These are phyloP conservation scores for Acleris literana DNA, from an alignment of 2,888 invertebrate species.

Conservation along the genomic window DNA sequence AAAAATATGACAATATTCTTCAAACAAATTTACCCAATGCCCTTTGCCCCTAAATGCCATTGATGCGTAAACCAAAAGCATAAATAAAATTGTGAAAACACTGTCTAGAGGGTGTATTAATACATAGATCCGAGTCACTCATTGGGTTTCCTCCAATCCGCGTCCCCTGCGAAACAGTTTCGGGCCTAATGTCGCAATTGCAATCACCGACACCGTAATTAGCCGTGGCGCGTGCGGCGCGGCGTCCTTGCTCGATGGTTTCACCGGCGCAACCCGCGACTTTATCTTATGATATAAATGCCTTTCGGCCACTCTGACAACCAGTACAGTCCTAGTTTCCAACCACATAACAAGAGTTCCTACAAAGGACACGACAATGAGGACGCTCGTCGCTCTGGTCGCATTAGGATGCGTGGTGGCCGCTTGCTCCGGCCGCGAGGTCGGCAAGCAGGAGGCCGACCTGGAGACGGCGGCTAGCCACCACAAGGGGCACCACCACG, in stretches of 20 bases:
- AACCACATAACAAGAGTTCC: constrained; percentile 62
- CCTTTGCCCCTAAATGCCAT: too few species aligned
- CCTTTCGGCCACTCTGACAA: constrained; percentile 58
- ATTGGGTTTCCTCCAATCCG: background rate
- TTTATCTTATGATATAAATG: constrained; percentile 75
- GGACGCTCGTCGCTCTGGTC: constrained; percentile 75
- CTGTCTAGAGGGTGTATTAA: too few species aligned
- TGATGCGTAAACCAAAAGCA: too few species aligned
- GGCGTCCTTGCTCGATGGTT: constrained; percentile 79
- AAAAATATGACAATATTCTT: too few species aligned
- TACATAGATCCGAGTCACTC: too few species aligned
- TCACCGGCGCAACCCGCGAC: constrained; percentile 74
- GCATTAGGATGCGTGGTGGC: constrained; percentile 67
- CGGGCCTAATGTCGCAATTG: constrained; percentile 57
- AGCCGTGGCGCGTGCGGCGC: constrained; percentile 68
- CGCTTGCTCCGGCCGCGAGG: constrained; percentile 66
- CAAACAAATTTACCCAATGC: too few species aligned
- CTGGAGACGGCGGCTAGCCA: constrained; percentile 79
- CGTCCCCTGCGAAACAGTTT: constrained; percentile 33
- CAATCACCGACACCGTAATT: constrained; percentile 62
- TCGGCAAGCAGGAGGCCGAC: constrained; percentile 66
- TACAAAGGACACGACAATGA: constrained; percentile 56
- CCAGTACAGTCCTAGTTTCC: constrained; percentile 71
- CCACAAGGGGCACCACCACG: constrained; percentile 81
- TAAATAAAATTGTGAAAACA: too few species aligned